These are phyloP conservation scores for Chrysina gloriosa DNA, from an alignment of 2,888 invertebrate species.

Conservation along the genomic window DNA sequence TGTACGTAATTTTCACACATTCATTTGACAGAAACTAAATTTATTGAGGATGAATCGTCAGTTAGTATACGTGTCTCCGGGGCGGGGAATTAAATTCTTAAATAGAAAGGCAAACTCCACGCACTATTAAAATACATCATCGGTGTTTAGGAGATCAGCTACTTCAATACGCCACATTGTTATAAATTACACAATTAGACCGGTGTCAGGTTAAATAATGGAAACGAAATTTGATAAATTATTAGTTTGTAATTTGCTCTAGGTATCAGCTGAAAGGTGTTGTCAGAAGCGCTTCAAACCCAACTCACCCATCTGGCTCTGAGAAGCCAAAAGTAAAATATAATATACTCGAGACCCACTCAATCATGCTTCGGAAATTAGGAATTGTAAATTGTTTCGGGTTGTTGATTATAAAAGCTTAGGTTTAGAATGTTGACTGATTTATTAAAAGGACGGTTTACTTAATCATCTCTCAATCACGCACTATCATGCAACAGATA, in stretches of 20 bases:
- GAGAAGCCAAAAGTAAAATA: slow-evolving; percentile 22
- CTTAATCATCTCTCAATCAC: too few relatives aligned
- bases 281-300: slow-evolving; percentile 30
- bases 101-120: neutral
- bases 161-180: slow-evolving; percentile 44
- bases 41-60: neutral
- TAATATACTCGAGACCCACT: slow-evolving; percentile 3
- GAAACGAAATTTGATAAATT: slow-evolving; percentile 45
- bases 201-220: slow-evolving; percentile 42
- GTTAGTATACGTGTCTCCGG: slow-evolving; percentile 10
- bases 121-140: neutral
- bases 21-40: slow-evolving; percentile 10
- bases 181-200: slow-evolving; percentile 44
- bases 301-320: slow-evolving; percentile 30
- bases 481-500: too few relatives aligned
- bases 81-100: neutral
- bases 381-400: slow-evolving; percentile 20
- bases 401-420: neutral
- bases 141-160: slow-evolving; percentile 36
- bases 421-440: too few relatives aligned
- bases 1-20: too few relatives aligned
- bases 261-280: slow-evolving; percentile 35
- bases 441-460: too few relatives aligned
- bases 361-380: slow-evolving; percentile 24
- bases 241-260: slow-evolving; percentile 39